Percentiles rank a stretch among this genome's conserved stretches.
These are phyloP conservation scores for Paratrypauchen microcephalus DNA, from an alignment of 2,797 vertebrate genomes.

Conservation along the genomic window DNA sequence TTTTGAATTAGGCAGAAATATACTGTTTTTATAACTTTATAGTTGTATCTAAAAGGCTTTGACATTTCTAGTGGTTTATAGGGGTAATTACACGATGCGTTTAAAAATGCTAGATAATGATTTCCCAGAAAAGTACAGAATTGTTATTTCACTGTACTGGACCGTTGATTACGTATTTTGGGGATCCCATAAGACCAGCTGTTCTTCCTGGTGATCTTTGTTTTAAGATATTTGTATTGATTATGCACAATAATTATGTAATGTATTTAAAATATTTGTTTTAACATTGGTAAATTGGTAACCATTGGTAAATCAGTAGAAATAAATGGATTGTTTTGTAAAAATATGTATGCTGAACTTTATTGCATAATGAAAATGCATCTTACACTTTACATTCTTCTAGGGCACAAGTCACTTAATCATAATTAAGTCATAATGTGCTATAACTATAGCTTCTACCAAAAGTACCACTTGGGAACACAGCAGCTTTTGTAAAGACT, in stretches of 20 bases:
- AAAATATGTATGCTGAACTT: slow-evolving; percentile 1
- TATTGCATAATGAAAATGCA: slow-evolving; percentile 3
- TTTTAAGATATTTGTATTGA: background rate
- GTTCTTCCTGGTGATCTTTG: background rate
- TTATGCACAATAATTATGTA: background rate
- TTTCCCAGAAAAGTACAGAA: background rate
- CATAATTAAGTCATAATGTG: background rate
- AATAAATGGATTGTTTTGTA: background rate
- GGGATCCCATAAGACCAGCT: background rate
- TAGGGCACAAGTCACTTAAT: background rate
- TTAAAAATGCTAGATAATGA: background rate
- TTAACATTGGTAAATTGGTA: too few species aligned
- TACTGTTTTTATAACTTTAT: background rate
- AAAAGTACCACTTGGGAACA: background rate
- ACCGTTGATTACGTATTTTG: background rate
- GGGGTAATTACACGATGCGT: background rate
- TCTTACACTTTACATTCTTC: background rate
- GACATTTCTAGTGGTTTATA: background rate
- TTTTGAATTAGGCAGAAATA: background rate
- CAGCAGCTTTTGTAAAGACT: background rate
- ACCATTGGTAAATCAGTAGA: background rate
- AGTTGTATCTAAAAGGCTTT: background rate
- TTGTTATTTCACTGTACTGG: background rate
- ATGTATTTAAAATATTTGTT: background rate
- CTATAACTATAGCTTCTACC: background rate